Base-by-base conservation (phyloP, 2,797 vertebrate species). In the Hippoglossus hippoglossus region DNA sequence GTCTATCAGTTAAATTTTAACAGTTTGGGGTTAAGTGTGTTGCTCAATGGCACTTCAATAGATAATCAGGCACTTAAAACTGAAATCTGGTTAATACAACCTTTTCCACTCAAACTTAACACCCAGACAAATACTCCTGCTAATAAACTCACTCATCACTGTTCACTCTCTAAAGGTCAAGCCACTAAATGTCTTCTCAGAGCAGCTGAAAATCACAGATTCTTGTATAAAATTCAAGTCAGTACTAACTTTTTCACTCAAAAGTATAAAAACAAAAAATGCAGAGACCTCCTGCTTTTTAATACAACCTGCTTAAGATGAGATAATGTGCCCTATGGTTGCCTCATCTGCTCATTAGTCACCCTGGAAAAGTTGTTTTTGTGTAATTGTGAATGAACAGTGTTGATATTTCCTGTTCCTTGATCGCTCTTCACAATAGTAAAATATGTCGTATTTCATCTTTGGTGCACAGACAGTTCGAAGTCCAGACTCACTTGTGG, bases 31-130 rank as follows among this genome's bases (percentile, higher is more conserved):
- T 63, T 2, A 36, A 61, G 65, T 77, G 77, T 44, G 67, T 77
- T 81, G 73, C 70, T 83, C 61, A 68, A 5, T n/a, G 72, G 70
- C 64, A 77, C 68, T 58, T 62, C 49, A 57, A 57, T 11, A 65
- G 44, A 71, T 53, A n/a, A 50, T 49, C 54, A 50, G 24, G 25
- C 60, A 24, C 25, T 31, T 1, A 9, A 22, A 68, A 68, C 50
- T 21, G 21, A 71, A 63, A 47, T 26, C 50, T 13, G 39, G 6
- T 5, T 39, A 25, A 51, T 57, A n/a, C 15, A 52, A 57, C 47
- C 12, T 56, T 51, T 54, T 71, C 46, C 25, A 55, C 12, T 41
- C 13, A 2, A 47, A 70, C 6, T n/a, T 7, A 51, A 67, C 39
- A 59, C 56, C 19, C 26, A 31, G 28, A 36, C 19, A 46, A 46